Conservation (phyloP, 1,140 invertebrate species). For the Camponotus vicinus region DNA sequence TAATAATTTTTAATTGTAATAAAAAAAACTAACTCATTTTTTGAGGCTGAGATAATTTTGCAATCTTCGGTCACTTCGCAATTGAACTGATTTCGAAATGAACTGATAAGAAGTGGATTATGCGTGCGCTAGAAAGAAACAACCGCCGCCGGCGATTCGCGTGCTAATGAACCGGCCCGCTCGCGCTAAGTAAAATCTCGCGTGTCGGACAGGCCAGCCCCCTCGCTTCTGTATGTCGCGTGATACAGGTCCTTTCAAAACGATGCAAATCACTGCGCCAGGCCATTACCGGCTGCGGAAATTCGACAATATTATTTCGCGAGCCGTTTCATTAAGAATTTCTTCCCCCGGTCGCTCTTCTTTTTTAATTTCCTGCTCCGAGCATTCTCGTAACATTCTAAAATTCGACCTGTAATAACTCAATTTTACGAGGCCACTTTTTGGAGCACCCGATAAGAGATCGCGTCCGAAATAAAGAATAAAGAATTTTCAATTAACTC, state of each 20-base stretch:
- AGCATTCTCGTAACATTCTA: background rate
- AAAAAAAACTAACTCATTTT: background rate
- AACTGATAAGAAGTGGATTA: conserved; percentile 56
- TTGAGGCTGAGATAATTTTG: background rate
- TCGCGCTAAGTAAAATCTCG: conserved; percentile 80
- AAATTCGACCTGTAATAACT: background rate
- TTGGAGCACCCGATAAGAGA: background rate
- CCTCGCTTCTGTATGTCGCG: conserved; percentile 62
- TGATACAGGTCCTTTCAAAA: conserved; percentile 67
- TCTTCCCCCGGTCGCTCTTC: background rate
- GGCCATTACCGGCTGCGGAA: conserved; percentile 44
- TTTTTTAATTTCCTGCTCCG: background rate
- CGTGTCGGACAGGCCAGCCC: conserved; percentile 70
- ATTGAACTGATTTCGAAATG: conserved; percentile 13
- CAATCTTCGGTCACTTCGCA: background rate
- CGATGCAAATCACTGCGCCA: conserved; percentile 38
- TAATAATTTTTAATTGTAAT: background rate
- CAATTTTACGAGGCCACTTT: background rate
- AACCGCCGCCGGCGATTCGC: conserved; percentile 72
- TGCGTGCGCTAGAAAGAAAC: background rate
- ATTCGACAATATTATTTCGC: conserved; percentile 48
- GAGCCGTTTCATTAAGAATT: conserved; percentile 25
- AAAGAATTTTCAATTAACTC: background rate
- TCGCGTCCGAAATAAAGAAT: background rate
- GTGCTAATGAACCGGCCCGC: conserved; percentile 79